Evolutionary conservation across 2,113 vertebrate genomes (phyloP).

Genomic region (Varanus komodoensis): DNA sequence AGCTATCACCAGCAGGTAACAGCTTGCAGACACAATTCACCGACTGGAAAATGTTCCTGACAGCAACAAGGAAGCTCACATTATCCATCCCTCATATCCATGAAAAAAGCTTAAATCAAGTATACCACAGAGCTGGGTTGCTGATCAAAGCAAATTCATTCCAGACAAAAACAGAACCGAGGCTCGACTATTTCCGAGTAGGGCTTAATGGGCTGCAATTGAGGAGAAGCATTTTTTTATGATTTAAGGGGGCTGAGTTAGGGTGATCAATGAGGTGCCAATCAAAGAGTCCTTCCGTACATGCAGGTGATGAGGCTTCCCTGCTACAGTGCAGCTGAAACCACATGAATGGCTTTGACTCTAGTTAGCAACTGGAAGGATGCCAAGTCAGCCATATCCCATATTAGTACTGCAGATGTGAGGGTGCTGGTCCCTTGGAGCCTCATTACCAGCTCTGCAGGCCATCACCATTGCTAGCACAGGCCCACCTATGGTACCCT

Average conservation of each 20-base stretch:
- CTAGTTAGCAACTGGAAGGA: slow-evolving; percentile 27
- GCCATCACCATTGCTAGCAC: neutral
- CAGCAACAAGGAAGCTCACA: slow-evolving; percentile 67
- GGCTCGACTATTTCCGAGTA: slow-evolving; percentile 35
- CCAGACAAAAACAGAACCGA: neutral
- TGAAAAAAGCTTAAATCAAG: slow-evolving; percentile 68
- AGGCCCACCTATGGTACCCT: neutral
- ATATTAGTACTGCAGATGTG: slow-evolving; percentile 24
- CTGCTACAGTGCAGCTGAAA: neutral
- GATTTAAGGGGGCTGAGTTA: slow-evolving; percentile 28
- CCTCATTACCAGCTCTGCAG: neutral
- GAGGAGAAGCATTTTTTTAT: slow-evolving; percentile 35
- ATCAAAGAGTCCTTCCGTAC: slow-evolving; percentile 33
- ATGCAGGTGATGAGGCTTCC: slow-evolving; percentile 25
- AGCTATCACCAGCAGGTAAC: slow-evolving; percentile 69
- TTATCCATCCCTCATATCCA: slow-evolving; percentile 69
- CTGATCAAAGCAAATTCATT: slow-evolving; percentile 65
- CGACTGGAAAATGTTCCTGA: slow-evolving; percentile 69
- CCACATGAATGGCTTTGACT: neutral
- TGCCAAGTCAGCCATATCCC: slow-evolving; percentile 11
- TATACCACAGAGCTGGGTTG: slow-evolving; percentile 50
- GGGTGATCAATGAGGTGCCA: slow-evolving; percentile 53
- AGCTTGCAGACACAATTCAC: slow-evolving; percentile 67
- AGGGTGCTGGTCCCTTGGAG: neutral
- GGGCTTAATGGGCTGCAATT: slow-evolving; percentile 56